Percentiles rank a stretch among this genome's conserved stretches.
These are phyloP conservation scores for Drosophila lacertosa DNA, from an alignment of 1,140 invertebrate species.

Conservation along the genomic window DNA sequence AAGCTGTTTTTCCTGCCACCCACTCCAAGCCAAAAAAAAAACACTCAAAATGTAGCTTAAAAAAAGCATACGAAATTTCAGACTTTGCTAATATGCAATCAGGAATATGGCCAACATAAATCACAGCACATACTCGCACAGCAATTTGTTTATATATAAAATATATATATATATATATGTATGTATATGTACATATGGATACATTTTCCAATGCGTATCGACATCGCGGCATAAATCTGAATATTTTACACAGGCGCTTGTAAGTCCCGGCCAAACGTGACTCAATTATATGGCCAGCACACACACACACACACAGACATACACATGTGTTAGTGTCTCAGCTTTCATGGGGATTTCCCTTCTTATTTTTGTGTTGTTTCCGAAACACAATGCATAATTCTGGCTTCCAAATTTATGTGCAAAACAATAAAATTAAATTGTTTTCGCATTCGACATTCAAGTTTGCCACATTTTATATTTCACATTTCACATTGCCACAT, in stretches of 20 bases:
- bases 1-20: no score
- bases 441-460: conserved; percentile 78
- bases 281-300: conserved; percentile 77
- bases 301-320: conserved; percentile 17
- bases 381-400: conserved; percentile 72
- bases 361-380: conserved; percentile 13
- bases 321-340: conserved; percentile 40
- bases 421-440: conserved; percentile 84
- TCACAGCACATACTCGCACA: conserved; percentile 42
- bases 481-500: conserved; percentile 24
- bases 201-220: conserved; percentile 18
- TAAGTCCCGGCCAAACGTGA: conserved; percentile 78
- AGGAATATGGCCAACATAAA: conserved; percentile 57
- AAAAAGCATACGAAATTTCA: not conserved
- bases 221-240: conserved; percentile 74
- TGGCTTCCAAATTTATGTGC: conserved; percentile 74
- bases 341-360: conserved; percentile 54
- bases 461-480: conserved; percentile 4
- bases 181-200: not conserved
- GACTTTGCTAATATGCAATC: conserved; percentile 37
- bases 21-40: not conserved
- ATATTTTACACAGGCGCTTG: conserved; percentile 56
- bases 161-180: conserved; percentile 1
- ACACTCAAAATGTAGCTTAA: not conserved
- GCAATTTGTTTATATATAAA: conserved; percentile 45